phyloP scores from a whole-genome alignment of 2,888 invertebrate genomes.

The Bombylius major region DNA sequence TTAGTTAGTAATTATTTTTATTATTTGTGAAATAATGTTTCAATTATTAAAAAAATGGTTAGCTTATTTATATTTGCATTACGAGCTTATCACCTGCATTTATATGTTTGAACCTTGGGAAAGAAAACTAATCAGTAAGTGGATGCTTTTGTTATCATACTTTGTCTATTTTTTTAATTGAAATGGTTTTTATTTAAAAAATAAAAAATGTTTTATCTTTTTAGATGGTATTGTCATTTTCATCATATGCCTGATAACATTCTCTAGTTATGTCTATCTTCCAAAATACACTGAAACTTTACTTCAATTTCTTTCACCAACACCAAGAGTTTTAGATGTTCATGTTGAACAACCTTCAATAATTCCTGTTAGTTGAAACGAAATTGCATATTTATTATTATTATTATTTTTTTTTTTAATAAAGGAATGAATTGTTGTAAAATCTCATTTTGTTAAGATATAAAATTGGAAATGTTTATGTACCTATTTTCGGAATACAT shows the following conservation, averaged over 20 bases:
- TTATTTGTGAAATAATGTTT: not conserved
- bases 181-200: not conserved
- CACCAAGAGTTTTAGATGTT: conserved; percentile 10
- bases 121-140: conserved; percentile 35
- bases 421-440: no score
- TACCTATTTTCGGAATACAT: no score
- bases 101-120: conserved; percentile 42
- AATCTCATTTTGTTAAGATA: no score
- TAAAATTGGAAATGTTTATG: no score
- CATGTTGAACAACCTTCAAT: not conserved
- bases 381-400: no score
- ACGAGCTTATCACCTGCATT: conserved; percentile 37
- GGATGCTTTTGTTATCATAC: not conserved
- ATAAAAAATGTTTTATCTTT: conserved; percentile 3
- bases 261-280: conserved; percentile 44
- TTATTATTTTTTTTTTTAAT: no score
- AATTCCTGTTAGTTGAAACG: not conserved
- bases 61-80: conserved; percentile 32
- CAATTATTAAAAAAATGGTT: conserved; percentile 17
- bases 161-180: not conserved
- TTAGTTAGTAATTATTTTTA: no score
- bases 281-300: conserved; percentile 41
- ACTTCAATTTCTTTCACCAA: conserved; percentile 26
- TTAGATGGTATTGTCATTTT: conserved; percentile 40
- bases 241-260: conserved; percentile 39